Conservation (phyloP, 2,113 vertebrate species). For the Grammomys dolichurus region DNA sequence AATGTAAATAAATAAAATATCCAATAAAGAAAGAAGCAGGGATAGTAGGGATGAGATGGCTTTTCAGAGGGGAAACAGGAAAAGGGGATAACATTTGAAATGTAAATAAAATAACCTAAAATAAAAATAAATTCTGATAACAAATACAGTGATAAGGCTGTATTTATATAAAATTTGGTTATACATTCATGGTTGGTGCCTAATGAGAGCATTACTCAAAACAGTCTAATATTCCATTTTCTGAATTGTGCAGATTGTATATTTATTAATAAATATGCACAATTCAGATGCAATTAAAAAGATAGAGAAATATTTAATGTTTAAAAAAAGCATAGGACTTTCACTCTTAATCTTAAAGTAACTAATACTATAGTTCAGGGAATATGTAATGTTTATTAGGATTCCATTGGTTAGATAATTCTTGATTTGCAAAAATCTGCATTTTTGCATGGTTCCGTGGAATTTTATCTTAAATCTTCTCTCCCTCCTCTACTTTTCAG, state of each 20-base stretch:
- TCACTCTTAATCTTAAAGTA: too few relatives aligned
- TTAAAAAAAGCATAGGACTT: too few relatives aligned
- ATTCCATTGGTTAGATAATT: neutral
- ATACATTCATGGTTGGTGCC: neutral
- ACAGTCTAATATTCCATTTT: neutral
- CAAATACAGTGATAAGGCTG: neutral
- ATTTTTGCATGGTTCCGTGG: neutral
- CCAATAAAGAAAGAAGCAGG: too few relatives aligned
- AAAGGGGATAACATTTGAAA: neutral
- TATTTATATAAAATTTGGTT: neutral
- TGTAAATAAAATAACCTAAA: neutral
- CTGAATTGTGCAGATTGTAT: neutral
- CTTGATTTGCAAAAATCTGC: neutral
- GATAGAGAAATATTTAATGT: too few relatives aligned
- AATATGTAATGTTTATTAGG: neutral
- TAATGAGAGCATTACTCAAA: neutral
- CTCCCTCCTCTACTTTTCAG: neutral
- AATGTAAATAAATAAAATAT: too few relatives aligned
- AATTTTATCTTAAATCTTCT: neutral
- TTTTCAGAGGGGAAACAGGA: too few relatives aligned
- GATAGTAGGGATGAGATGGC: too few relatives aligned
- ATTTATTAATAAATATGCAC: neutral
- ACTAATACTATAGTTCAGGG: too few relatives aligned
- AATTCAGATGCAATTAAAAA: too few relatives aligned
- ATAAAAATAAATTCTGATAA: conserved; percentile 4